Evolutionary conservation across 2,113 vertebrate species (phyloP), one percentile per base, ranked within the genome.

Genomic region (Catharus bicknelli): DNA sequence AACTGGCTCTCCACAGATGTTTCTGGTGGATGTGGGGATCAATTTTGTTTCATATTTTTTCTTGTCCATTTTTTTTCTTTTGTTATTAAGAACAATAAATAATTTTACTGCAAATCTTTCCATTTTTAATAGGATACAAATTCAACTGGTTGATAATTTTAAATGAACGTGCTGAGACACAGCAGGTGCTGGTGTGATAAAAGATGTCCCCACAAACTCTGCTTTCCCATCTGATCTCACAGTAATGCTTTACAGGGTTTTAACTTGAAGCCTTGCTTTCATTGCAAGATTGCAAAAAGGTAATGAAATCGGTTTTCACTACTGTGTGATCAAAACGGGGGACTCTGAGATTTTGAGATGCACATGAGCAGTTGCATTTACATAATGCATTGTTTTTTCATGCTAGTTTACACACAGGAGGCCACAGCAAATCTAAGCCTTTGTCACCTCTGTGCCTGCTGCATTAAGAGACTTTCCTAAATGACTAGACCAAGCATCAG

Each of bases 91-190:
- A 82, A 15, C 13, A 55, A 45, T 32, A 77, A 47, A 61, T 76
- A 38, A 77, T 38, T 76, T 61, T 55, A 87, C 20, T 73, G 23
- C 14, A 38, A 73, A 25, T 45, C 13, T 77, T 83, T 61, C 38
- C 0, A 0, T 34, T 89, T 73, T 77, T 47, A 32, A 40, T 9
- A 20, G 7, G 26, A 58, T 36, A 40, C 8, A 51, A 40, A 85
- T 22, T 30, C 36, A 90, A 36, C 4, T 45, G 12, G 16, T 53
- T 57, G 42, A 29, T 5, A 3, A 54, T 47, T 82, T 85, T 29
- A 70, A 63, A 7, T 13, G 0, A 73, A 61, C 1, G 0, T 22
- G 25, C 42, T 54, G 22, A 69, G 51, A 62, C 11, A 13, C 0
- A 0, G 38, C 30, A 45, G 26, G 43, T 40, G 36, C 30, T 89